Evolutionary conservation across 2,888 invertebrate species (phyloP), one percentile per base, ranked within the genome.

Genomic region (Lagria hirta): DNA sequence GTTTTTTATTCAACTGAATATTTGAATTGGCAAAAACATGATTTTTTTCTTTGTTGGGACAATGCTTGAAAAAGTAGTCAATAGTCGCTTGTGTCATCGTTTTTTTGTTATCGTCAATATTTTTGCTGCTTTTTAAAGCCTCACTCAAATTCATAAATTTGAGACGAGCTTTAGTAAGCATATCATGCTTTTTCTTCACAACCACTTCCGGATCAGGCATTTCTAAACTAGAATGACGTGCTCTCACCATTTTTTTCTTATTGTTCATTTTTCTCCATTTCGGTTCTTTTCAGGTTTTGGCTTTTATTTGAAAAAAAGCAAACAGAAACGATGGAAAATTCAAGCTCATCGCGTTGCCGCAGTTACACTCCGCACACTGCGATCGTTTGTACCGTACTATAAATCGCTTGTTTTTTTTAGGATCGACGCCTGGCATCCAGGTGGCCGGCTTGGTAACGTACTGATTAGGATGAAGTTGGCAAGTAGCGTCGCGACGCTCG

Each of bases 171-270:
- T 65, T 70, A 16, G 65, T 58, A 8, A 69, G 54, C 52, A 71
- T 62, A 44, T 69, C 76, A 55, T 75, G 75, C 22, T 77, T 63
- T 69, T 57, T 79, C 69, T 65, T 73, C 68, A 53, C 69, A 61
- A 52, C 69, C 62, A 51, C 69, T 41, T 62, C 65, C 12, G 55
- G 51, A 34, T 69, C 68, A 13, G 59, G 71, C 64, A 75, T 75
- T 28, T 66, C 66, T 28, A 67, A 48, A 38, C 65, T 66, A 26
- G 76, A 72, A 56, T 73, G 74, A 48, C 71, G 66, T 27, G 69
- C 72, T 44, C 75, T 75, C 69, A 75, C 75, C 58, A 66, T 66
- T 38, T 58, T 61, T 20, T 44, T 20, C 28, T 62, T 59, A 34
- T 52, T 62, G 47, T 50, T 59, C 59, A 57, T 62, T 13, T 12